These are phyloP conservation scores for Acleris cristana DNA, from an alignment of 2,888 invertebrate species.

Conservation along the genomic window DNA sequence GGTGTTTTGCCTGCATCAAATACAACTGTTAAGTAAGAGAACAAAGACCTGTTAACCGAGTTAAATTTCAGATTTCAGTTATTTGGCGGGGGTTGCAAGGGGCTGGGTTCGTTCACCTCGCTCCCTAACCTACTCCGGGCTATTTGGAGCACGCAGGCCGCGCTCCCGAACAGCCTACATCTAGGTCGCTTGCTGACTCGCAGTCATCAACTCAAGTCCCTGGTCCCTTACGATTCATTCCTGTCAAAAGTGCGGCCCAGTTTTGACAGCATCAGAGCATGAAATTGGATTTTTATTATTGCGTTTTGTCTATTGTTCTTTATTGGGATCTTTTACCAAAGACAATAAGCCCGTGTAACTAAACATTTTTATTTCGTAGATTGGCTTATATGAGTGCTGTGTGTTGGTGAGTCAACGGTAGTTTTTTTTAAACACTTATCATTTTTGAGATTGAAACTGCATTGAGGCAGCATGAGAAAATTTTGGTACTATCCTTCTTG, in stretches of 20 bases:
- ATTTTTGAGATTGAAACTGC: too few relatives aligned
- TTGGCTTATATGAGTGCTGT: too few relatives aligned
- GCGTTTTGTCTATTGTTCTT: conserved; percentile 19
- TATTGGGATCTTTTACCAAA: conserved; percentile 2
- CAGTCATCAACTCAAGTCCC: conserved; percentile 55
- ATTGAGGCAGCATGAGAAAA: too few relatives aligned
- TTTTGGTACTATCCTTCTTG: too few relatives aligned
- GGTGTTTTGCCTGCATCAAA: neutral
- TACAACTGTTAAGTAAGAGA: conserved; percentile 4
- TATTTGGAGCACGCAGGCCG: conserved; percentile 78
- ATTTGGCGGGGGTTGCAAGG: conserved; percentile 58
- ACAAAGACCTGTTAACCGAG: conserved; percentile 28
- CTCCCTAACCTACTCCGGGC: conserved; percentile 78
- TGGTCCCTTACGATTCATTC: conserved; percentile 36
- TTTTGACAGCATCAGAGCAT: conserved; percentile 20
- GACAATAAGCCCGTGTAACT: too few relatives aligned
- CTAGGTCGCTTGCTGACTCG: conserved; percentile 62
- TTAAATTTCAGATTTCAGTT: conserved; percentile 47
- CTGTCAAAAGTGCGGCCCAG: conserved; percentile 31
- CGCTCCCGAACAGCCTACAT: conserved; percentile 71
- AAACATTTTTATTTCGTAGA: too few relatives aligned
- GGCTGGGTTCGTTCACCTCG: conserved; percentile 72
- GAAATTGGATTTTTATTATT: conserved; percentile 27
- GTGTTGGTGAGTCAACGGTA: too few relatives aligned
- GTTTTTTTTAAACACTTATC: too few relatives aligned